A percentile compares a stretch with the other conserved stretches of the same genome.
Conservation (phyloP, 2,113 vertebrate genomes). For the Mungos mungo region DNA sequence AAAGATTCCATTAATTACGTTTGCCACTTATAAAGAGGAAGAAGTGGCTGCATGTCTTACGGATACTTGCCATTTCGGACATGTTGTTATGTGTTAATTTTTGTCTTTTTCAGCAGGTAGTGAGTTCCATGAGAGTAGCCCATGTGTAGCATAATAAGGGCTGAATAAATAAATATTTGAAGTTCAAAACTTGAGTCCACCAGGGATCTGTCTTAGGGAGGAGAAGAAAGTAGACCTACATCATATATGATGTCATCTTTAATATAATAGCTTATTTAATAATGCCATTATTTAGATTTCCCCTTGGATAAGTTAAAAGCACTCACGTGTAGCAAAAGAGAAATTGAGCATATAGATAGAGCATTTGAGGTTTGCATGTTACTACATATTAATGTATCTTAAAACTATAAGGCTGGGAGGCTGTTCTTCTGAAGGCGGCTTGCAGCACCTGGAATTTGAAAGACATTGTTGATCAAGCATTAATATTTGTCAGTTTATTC, state of each 20-base stretch:
- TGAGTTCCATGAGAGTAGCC: neutral
- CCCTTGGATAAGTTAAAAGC: neutral
- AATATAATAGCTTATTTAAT: neutral
- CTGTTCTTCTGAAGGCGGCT: neutral
- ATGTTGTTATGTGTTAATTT: neutral
- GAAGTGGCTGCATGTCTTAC: neutral
- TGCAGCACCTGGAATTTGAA: neutral
- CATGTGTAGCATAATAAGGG: neutral
- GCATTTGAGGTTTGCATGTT: neutral
- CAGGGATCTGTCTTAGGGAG: neutral
- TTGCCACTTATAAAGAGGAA: conserved; percentile 8
- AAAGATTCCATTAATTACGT: conserved; percentile 8
- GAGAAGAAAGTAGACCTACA: neutral
- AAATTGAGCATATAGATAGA: neutral
- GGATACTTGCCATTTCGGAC: neutral
- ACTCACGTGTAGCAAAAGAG: neutral
- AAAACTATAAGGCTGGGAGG: neutral
- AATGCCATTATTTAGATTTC: conserved; percentile 20
- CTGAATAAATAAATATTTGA: conserved; percentile 18
- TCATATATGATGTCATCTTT: neutral
- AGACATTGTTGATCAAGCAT: neutral
- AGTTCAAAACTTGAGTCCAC: neutral
- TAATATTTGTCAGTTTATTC: neutral
- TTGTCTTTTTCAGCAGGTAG: neutral
- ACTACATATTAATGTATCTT: neutral